A percentile compares a stretch with the other conserved stretches of the same genome.
Conservation (phyloP, 2,888 invertebrate genomes). For the Stenodera caucasica region DNA sequence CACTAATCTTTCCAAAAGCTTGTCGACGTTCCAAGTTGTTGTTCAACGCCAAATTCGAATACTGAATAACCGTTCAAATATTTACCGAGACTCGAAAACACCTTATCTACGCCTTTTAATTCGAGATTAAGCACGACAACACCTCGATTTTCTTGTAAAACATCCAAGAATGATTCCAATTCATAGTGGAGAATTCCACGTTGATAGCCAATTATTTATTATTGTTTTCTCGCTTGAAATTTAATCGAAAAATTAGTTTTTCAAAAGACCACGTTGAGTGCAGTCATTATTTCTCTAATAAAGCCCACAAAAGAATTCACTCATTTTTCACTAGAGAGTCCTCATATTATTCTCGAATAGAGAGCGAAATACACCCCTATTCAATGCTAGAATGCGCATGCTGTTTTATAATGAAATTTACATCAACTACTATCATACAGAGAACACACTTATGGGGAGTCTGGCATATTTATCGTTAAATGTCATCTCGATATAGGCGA, state of each 20-base stretch:
- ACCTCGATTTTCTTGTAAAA: slow-evolving; percentile 20
- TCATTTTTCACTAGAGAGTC: slow-evolving; percentile 26
- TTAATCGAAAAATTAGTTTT: slow-evolving; percentile 17
- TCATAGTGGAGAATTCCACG: no score
- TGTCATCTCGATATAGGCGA: slow-evolving; percentile 7
- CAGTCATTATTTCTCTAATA: slow-evolving; percentile 34
- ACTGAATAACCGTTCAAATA: slow-evolving; percentile 33
- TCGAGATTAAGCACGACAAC: slow-evolving; percentile 29
- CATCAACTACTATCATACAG: background rate
- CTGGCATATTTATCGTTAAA: slow-evolving; percentile 19
- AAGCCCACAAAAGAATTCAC: slow-evolving; percentile 29
- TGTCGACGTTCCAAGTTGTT: slow-evolving; percentile 18
- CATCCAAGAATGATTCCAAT: no score
- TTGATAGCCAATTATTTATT: background rate
- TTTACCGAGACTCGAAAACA: slow-evolving; percentile 32
- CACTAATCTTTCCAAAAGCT: slow-evolving; percentile 33
- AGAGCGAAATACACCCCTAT: slow-evolving; percentile 22
- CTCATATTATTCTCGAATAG: slow-evolving; percentile 27
- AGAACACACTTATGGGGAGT: slow-evolving; percentile 23
- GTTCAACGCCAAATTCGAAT: slow-evolving; percentile 27
- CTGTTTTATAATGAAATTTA: slow-evolving; percentile 25
- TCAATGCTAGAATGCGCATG: slow-evolving; percentile 23
- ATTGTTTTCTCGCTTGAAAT: background rate
- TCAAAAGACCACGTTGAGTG: slow-evolving; percentile 25
- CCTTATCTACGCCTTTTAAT: slow-evolving; percentile 27